Base-by-base conservation (phyloP, 2,113 vertebrate genomes). In the Maccullochella peelii region DNA sequence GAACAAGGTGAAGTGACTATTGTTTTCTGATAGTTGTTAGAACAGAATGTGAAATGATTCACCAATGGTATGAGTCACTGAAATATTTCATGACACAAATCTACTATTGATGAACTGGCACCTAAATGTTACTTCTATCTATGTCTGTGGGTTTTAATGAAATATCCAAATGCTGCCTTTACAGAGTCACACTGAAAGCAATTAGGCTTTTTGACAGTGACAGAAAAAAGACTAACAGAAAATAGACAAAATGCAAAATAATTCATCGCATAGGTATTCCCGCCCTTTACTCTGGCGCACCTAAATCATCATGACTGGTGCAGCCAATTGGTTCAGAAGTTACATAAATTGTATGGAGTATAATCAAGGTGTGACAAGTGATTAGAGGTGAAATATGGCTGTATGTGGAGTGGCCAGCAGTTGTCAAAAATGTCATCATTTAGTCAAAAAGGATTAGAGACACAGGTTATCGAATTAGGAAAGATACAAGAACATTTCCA, bases 1-100 rank as follows among this genome's bases (percentile, higher is more conserved):
- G 65, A 71, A 47, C 10, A 42, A 70, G 12, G 55, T 79, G 10
- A 70, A 40, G 66, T 52, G 58, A 38, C 49, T 66, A 8, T 72
- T 59, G 4, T 79, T 75, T 66, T 75, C 2, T 62, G 36, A 75
- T 50, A 21, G 9, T 16, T 57, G 27, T 42, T 55, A 10, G 20
- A 63, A 70, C 18, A 25, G 30, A 71, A 65, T 50, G 30, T 80
- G 38, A 21, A 8, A 58, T 14, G 65, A 2, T 18, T 65, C 16
- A 67, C 1, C 6, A 30, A 23, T 38, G 12, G 36, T 36, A 16
- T 36, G 65, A 76, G 44, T 78, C 61, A 69, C 1, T 42, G 25
- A 25, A 57, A 70, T 67, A 44, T 50, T 73, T 38, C 20, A 55
- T 18, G 21, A 16, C 23, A 15, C 4, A 42, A 40, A 21, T 80